phyloP scores from a whole-genome alignment of 2,113 vertebrate genomes.

The Rhynchopsitta pachyrhyncha region DNA sequence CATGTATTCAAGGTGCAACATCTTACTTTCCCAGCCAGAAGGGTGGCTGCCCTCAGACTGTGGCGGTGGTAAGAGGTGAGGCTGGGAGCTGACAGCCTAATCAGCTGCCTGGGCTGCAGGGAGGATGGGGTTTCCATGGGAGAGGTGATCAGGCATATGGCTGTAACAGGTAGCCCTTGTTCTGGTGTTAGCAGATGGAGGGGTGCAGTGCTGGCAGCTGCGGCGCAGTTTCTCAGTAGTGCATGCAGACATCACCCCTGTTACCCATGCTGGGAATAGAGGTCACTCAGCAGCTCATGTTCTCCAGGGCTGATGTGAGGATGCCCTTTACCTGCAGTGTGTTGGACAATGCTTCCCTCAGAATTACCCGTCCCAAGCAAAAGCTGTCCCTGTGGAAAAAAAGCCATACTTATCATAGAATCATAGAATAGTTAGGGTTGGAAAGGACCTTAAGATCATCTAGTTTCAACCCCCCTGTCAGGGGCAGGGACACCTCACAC shows the following conservation, averaged over 20 bases:
- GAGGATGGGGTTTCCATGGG: neutral
- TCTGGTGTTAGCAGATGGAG: neutral
- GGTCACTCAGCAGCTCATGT: neutral
- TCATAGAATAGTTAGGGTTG: too few species aligned
- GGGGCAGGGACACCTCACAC: too few species aligned
- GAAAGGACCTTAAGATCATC: too few species aligned
- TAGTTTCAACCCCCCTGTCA: too few species aligned
- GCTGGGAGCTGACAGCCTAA: neutral
- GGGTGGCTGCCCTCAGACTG: neutral
- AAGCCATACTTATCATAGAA: neutral
- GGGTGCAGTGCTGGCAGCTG: neutral
- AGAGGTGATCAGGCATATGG: neutral
- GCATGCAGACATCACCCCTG: neutral
- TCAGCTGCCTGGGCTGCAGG: neutral
- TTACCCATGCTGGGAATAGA: neutral
- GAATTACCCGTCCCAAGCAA: neutral
- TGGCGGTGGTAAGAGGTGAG: neutral
- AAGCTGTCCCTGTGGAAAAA: neutral
- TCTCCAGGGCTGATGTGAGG: neutral
- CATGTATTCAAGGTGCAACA: neutral
- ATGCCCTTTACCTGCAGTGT: neutral
- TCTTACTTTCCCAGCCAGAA: neutral
- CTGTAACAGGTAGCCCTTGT: neutral
- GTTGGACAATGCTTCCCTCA: neutral
- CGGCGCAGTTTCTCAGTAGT: accelerated